phyloP scores from a whole-genome alignment of 1,140 invertebrate genomes.

The Sitobion miscanthi region DNA sequence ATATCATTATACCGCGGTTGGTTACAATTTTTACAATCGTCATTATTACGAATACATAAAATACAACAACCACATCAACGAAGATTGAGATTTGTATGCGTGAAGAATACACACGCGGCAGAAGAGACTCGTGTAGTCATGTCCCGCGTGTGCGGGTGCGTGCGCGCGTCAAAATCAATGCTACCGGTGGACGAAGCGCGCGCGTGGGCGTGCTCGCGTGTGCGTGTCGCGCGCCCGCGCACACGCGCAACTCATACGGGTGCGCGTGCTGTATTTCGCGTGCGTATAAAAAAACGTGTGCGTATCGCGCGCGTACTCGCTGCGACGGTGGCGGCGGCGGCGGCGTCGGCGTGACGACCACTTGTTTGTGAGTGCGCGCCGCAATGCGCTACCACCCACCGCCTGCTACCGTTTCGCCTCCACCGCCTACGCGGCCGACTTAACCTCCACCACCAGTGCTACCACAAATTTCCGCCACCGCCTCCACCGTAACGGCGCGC shows the following conservation, averaged over 20 bases:
- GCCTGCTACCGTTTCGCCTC: neutral
- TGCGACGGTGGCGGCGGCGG: neutral
- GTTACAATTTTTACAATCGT: neutral
- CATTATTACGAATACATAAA: neutral
- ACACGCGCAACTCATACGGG: neutral
- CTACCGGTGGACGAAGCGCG: neutral
- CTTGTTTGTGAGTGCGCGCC: conserved; percentile 38
- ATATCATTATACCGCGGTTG: too few relatives aligned
- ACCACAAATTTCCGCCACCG: neutral
- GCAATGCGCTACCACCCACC: conserved; percentile 41
- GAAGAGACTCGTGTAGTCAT: neutral
- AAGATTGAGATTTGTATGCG: neutral
- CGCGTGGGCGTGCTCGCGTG: neutral
- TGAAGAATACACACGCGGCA: too few relatives aligned
- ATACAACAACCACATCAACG: neutral
- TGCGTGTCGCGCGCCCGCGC: neutral
- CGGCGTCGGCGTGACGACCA: conserved; percentile 26
- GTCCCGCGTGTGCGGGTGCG: neutral
- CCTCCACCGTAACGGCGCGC: neutral
- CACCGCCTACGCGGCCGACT: neutral
- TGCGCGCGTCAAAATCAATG: conserved; percentile 43
- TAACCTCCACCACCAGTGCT: neutral
- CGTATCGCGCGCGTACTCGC: neutral
- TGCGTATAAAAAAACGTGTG: neutral
- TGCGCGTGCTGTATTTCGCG: neutral